Conservation (phyloP, 2,797 vertebrate species). For the Crax fasciolata region DNA sequence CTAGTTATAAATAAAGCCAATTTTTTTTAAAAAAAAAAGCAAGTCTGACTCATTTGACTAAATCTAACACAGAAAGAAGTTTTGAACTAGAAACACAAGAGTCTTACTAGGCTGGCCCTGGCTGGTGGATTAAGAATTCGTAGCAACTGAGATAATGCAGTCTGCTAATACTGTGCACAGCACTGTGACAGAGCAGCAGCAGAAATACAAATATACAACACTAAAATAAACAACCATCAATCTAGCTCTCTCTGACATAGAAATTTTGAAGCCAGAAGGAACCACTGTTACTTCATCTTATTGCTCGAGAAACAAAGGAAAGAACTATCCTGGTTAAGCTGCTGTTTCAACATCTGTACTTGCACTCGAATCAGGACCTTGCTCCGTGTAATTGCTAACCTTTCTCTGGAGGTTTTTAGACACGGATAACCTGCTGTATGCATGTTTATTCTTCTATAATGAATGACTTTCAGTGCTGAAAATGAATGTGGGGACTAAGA, state of each 20-base stretch:
- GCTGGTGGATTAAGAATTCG: not conserved
- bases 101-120: not conserved
- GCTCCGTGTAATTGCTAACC: not conserved
- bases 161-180: not conserved
- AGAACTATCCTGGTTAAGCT: rapidly evolving
- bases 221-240: not conserved
- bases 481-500: not conserved
- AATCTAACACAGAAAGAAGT: not conserved
- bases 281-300: not conserved
- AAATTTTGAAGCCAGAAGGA: not conserved
- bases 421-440: not conserved
- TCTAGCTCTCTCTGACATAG: not conserved
- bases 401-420: not conserved
- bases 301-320: not conserved
- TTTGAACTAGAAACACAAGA: constrained; percentile 1
- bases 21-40: not conserved
- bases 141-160: not conserved
- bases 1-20: not conserved
- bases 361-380: not conserved
- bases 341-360: rapidly evolving
- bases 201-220: not conserved
- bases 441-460: not conserved
- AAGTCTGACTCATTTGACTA: not conserved
- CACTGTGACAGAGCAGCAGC: not conserved
- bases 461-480: not conserved